Conservation (phyloP, 64 coral and sea anemone species). For the Astreopora myriophthalma region DNA sequence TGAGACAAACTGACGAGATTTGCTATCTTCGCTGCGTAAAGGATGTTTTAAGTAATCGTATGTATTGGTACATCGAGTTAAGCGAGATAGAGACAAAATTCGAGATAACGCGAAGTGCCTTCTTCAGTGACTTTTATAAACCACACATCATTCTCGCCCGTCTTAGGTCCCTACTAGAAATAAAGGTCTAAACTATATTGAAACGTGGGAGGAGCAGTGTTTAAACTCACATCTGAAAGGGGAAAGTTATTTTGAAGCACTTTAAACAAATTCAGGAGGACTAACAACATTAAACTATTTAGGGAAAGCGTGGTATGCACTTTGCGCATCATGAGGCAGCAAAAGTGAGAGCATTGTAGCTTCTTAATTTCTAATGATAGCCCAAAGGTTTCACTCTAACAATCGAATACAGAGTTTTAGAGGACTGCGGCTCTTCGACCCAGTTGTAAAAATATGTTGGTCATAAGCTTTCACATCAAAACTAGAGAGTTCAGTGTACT, state of each 20-base stretch:
- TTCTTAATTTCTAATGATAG: not conserved
- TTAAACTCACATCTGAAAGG: not conserved
- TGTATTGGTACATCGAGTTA: constrained; percentile 40
- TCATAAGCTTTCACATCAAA: no score
- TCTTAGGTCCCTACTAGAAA: not conserved
- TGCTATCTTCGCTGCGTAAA: constrained; percentile 14
- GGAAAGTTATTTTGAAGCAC: not conserved
- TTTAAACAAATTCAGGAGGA: not conserved
- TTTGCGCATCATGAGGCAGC: no score
- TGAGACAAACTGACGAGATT: constrained; percentile 19
- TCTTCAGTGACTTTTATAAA: not conserved
- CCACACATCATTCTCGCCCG: not conserved
- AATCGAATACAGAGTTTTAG: no score
- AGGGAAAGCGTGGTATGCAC: not conserved
- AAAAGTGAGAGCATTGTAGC: not conserved
- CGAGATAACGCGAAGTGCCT: not conserved
- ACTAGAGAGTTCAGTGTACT: no score
- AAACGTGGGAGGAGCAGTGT: not conserved
- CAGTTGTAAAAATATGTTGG: no score
- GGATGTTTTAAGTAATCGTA: constrained; percentile 45
- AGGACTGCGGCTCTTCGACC: no score
- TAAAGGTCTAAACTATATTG: not conserved
- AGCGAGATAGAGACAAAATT: not conserved
- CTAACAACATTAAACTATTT: not conserved
- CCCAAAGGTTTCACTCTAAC: no score